phyloP scores from a whole-genome alignment of 2,113 vertebrate genomes.

The Trichomycterus rosablanca region DNA sequence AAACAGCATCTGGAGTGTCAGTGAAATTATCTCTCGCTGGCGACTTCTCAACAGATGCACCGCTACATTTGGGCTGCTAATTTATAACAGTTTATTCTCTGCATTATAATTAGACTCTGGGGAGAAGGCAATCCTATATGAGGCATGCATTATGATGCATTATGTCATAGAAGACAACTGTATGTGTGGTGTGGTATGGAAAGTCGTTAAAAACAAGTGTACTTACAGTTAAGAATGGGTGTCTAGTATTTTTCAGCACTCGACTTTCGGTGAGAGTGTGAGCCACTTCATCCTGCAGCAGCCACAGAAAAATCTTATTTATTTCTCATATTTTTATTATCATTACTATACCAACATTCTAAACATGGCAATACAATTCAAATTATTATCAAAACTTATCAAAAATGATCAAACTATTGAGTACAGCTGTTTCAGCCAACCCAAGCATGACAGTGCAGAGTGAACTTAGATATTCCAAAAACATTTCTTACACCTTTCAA shows the following conservation, averaged over 20 bases:
- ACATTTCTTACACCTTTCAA: too few relatives aligned
- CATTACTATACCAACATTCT: too few relatives aligned
- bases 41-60: slow-evolving; percentile 59
- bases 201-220: slow-evolving; percentile 29
- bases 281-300: slow-evolving; percentile 90
- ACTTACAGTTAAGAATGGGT: slow-evolving; percentile 97
- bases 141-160: slow-evolving; percentile 44
- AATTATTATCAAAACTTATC: too few relatives aligned
- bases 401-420: too few relatives aligned
- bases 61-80: slow-evolving; percentile 52
- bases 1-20: slow-evolving; percentile 54
- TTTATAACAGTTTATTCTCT: slow-evolving; percentile 57
- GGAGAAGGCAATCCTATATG: slow-evolving; percentile 48
- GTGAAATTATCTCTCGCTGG: slow-evolving; percentile 51
- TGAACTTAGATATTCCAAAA: too few relatives aligned
- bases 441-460: too few relatives aligned
- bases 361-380: too few relatives aligned
- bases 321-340: too few relatives aligned
- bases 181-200: slow-evolving; percentile 17
- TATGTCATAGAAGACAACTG: slow-evolving; percentile 21
- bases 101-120: slow-evolving; percentile 61
- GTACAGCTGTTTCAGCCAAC: too few relatives aligned
- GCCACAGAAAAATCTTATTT: slow-evolving; percentile 5
- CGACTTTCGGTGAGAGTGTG: slow-evolving; percentile 96
- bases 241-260: slow-evolving; percentile 94